Evolutionary conservation across 2,888 invertebrate species (phyloP), one percentile per base, ranked within the genome.

Genomic region (Seira ritae): DNA sequence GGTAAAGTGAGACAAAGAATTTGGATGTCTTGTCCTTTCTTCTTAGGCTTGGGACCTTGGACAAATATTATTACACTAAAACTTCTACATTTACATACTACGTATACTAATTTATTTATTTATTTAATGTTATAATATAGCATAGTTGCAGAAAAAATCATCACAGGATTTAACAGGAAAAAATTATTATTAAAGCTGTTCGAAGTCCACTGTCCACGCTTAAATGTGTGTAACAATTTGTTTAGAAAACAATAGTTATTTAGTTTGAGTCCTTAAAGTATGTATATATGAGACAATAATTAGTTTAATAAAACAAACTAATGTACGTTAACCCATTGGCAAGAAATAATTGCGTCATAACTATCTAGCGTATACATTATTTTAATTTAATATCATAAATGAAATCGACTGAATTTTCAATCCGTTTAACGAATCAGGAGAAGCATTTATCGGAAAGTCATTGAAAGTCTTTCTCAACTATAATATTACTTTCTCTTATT

Each of bases 181-280:
- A 55, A 55, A 55, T n/a, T 31, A 55, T n/a, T 31, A 55, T 55
- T 55, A 55, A 55, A 55, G 55, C 55, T 55, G 55, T 55, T 55
- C 12, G n/a, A 55, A 55, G 55, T 55, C 55, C 31, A 31, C 31
- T 8, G 55, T 55, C 55, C 31, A 31, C 31, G 55, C 55, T 55
- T 42, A 55, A 17, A 3, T n/a, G 6, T 42, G 6, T n/a, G 17
- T 55, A n/a, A 55, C 55, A 55, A 8, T 55, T 55, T 55, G 3
- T 12, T 55, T n/a, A 55, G n/a, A 55, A 55, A 55, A 55, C 55
- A 55, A 55, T 55, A 55, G 3, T 55, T 1, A 55, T 55, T 55
- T 55, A n/a, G 6, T 2, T 55, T 8, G 6, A 42, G 12, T 12
- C 12, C 12, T 42, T 12, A 42, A 42, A 6, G 42, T 42, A 12